phyloP scores from a whole-genome alignment of 2,888 invertebrate genomes.

The Acanthosepion esculentum region DNA sequence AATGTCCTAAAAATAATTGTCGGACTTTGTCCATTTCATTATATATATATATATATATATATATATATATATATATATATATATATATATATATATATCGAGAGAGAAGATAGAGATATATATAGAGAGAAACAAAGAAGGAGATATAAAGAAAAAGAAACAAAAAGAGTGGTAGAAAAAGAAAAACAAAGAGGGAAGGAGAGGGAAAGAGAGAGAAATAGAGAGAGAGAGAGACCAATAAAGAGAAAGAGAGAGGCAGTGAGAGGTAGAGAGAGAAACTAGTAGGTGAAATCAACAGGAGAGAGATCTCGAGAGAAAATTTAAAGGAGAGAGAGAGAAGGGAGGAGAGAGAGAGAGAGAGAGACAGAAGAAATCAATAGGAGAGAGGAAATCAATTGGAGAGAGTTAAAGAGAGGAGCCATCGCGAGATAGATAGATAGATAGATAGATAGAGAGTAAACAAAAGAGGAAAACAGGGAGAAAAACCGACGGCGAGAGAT shows the following conservation, averaged over 20 bases:
- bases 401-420: neutral
- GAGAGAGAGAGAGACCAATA: neutral
- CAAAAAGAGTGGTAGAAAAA: too few species aligned
- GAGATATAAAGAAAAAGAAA: neutral
- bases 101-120: too few species aligned
- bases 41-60: too few species aligned
- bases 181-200: neutral
- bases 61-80: too few species aligned
- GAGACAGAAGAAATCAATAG: neutral
- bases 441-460: too few species aligned
- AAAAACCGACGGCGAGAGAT: neutral
- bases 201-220: neutral
- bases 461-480: neutral
- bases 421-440: neutral
- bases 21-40: too few species aligned
- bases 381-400: neutral
- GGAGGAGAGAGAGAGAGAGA: neutral
- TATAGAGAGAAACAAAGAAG: neutral
- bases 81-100: too few species aligned
- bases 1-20: too few species aligned
- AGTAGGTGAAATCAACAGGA: too few species aligned
- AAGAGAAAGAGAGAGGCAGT: neutral
- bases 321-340: neutral
- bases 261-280: neutral
- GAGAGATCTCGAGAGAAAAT: neutral